Percentiles rank a stretch among this genome's conserved stretches.
These are phyloP conservation scores for Lasioglossum zephyrum DNA, from an alignment of 2,888 invertebrate species.

Conservation along the genomic window DNA sequence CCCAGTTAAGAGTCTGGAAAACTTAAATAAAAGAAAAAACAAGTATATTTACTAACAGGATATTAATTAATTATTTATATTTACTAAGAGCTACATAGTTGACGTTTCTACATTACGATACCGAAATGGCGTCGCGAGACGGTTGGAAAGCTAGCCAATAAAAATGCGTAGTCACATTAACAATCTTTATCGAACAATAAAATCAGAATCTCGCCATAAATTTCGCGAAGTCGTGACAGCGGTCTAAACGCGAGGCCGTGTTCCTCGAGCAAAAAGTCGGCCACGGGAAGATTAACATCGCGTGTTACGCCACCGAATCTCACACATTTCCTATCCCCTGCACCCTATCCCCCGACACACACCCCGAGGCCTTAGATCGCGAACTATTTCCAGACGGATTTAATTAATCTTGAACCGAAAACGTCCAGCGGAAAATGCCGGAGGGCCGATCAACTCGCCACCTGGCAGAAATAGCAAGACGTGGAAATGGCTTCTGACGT, in stretches of 20 bases:
- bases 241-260: constrained; percentile 36
- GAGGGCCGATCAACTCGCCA: constrained; percentile 63
- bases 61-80: too few relatives aligned
- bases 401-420: constrained; percentile 82
- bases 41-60: too few relatives aligned
- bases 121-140: not conserved
- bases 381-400: constrained; percentile 80
- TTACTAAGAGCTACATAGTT: not conserved
- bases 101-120: not conserved
- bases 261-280: constrained; percentile 43
- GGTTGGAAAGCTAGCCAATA: not conserved
- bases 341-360: not conserved
- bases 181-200: not conserved
- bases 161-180: not conserved
- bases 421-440: constrained; percentile 77
- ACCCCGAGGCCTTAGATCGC: constrained; percentile 29
- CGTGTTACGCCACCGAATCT: constrained; percentile 66
- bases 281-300: constrained; percentile 69
- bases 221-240: constrained; percentile 46
- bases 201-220: not conserved
- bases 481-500: constrained; percentile 60
- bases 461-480: constrained; percentile 81
- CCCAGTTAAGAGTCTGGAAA: too few relatives aligned
- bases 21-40: too few relatives aligned
- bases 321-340: constrained; percentile 47